Evolutionary conservation across 2,113 vertebrate species (phyloP).

Genomic region (Pseudopipra pipra): DNA sequence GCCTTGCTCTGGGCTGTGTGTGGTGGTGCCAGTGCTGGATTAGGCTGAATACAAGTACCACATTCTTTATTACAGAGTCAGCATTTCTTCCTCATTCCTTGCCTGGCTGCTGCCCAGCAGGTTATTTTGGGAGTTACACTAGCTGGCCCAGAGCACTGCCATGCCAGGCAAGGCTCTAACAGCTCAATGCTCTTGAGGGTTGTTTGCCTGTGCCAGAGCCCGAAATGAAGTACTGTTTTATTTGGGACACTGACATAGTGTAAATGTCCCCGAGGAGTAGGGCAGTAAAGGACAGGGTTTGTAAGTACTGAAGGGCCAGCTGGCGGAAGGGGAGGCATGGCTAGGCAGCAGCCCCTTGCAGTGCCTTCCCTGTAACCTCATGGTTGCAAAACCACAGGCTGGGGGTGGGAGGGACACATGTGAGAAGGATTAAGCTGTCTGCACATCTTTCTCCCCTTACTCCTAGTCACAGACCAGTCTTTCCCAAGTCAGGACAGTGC

Average conservation of each 20-base stretch:
- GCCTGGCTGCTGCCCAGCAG: slow-evolving; percentile 39
- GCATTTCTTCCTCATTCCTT: slow-evolving; percentile 50
- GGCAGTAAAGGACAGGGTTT: neutral
- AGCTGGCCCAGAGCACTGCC: neutral
- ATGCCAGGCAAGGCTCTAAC: neutral
- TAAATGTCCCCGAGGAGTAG: neutral
- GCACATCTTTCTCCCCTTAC: neutral
- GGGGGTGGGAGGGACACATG: neutral
- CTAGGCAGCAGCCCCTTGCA: neutral
- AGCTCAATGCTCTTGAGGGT: neutral
- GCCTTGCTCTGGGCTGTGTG: neutral
- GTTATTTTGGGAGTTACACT: slow-evolving; percentile 53
- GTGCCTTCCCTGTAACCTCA: neutral
- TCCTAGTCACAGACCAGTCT: neutral
- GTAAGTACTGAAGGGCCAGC: neutral
- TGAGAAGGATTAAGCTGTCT: neutral
- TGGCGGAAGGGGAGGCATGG: neutral
- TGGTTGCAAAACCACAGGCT: accelerated
- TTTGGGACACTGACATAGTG: neutral
- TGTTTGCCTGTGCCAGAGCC: neutral
- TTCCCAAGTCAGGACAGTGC: neutral
- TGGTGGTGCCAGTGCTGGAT: neutral
- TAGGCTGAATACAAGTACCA: neutral
- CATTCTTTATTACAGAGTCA: slow-evolving; percentile 39
- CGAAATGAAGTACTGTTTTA: neutral